Base-by-base conservation (phyloP, 2,888 invertebrate genomes). In the Seira musarum region DNA sequence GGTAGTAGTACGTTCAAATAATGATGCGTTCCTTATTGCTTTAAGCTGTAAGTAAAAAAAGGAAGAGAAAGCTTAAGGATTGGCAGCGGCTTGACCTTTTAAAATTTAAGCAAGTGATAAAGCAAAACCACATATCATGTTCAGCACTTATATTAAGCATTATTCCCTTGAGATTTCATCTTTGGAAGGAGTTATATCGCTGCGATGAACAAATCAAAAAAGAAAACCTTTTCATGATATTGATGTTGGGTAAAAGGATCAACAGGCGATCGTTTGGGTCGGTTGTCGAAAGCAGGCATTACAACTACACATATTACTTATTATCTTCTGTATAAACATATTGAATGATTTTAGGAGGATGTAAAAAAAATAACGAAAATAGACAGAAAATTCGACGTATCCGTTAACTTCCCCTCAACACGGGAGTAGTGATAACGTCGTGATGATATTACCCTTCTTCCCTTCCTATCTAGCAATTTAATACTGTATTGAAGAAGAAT, bases 11-110 rank as follows among this genome's bases (percentile, higher is more conserved):
- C 40, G 40, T 40, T 15, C 24, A 21, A 68, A 70, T 76, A 76
- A 76, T 70, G 76, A 76, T 64, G 69, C 40, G 40, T 15, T 10
- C n/a, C 5, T 5, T 40, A 5, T 13, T 5, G 13, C 40, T 40
- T 40, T 40, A 40, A 76, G 64, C 76, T 69, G 76, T 76, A 76
- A 76, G 68, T 76, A 76, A 76, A 74, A 74, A n/a, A n/a, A n/a
- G 40, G 40, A 40, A 8, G 40, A 40, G 40, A 5, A 40, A n/a
- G n/a, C n/a, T n/a, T n/a, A n/a, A n/a, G 40, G 13, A 13, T 40
- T 40, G 40, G 40, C 5, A 40, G 40, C 5, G 40, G 40, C 13
- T 13, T 40, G 40, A 40, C 40, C 40, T 40, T 8, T 40, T 40
- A 5, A 40, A 40, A 40, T 40, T 40, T 40, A 13, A 40, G 40